phyloP scores from a whole-genome alignment of 1,140 invertebrate genomes.

The Venturia canescens region DNA sequence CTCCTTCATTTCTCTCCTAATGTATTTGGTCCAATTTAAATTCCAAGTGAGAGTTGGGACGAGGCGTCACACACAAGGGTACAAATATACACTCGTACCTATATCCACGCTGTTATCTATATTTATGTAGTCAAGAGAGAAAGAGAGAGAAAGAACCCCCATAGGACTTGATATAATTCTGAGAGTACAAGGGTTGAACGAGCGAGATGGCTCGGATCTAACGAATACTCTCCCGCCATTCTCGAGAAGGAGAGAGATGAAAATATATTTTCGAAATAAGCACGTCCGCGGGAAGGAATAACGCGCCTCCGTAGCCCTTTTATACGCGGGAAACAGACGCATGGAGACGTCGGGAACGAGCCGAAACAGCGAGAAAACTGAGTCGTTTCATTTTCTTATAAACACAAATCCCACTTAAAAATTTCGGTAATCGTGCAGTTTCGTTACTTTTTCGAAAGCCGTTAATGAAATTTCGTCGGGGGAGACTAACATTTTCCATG shows the following conservation, averaged over 20 bases:
- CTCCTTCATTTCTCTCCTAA: constrained; percentile 60
- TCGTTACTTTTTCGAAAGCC: too few species aligned
- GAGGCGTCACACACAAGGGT: not conserved
- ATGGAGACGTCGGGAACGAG: not conserved
- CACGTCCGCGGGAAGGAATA: constrained; percentile 61
- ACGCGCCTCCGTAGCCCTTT: constrained; percentile 35
- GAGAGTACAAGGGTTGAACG: constrained; percentile 58
- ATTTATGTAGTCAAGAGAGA: not conserved
- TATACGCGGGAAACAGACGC: not conserved
- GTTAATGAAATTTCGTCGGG: too few species aligned
- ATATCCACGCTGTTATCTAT: not conserved
- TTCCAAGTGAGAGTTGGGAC: constrained; percentile 54
- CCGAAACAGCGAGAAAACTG: too few species aligned
- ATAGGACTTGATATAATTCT: constrained; percentile 66
- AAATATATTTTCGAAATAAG: constrained; percentile 65
- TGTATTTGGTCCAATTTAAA: constrained; percentile 66
- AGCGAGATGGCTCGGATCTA: not conserved
- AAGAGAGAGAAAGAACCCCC: constrained; percentile 46
- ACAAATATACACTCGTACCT: constrained; percentile 4
- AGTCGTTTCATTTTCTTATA: too few species aligned
- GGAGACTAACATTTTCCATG: too few species aligned
- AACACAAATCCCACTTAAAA: too few species aligned
- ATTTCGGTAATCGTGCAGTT: too few species aligned
- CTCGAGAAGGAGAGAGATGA: constrained; percentile 48
- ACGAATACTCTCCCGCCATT: constrained; percentile 4